Percentiles rank a stretch among this genome's conserved stretches.
These are phyloP conservation scores for Palythoa grandiflora DNA, from an alignment of 92 coral and sea anemone genomes.

Conservation along the genomic window DNA sequence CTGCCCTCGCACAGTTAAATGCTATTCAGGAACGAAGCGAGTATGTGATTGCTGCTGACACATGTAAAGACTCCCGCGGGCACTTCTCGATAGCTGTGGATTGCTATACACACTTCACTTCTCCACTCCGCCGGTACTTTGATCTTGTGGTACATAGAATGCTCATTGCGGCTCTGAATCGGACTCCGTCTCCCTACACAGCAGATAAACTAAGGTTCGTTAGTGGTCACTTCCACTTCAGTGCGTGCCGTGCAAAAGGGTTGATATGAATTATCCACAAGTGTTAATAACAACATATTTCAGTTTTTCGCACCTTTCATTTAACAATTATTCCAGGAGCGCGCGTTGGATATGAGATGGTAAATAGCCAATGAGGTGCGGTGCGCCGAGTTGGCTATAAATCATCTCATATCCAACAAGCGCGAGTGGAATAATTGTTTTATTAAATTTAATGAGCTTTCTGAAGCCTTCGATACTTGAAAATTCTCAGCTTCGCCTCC, in stretches of 20 bases:
- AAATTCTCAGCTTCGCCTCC: too few relatives aligned
- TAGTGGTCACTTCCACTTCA: slow-evolving; percentile 17
- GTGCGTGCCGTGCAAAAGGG: neutral
- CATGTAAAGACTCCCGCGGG: slow-evolving; percentile 54
- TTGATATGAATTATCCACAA: too few relatives aligned
- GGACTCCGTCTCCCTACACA: slow-evolving; percentile 68
- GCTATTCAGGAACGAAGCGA: slow-evolving; percentile 75
- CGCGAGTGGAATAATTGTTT: too few relatives aligned
- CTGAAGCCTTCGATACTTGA: too few relatives aligned
- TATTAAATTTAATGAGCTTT: too few relatives aligned
- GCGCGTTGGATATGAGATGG: too few relatives aligned
- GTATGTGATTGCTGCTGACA: slow-evolving; percentile 77
- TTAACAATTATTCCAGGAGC: too few relatives aligned
- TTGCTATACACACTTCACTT: slow-evolving; percentile 91
- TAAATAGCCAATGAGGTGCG: too few relatives aligned
- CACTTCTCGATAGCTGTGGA: slow-evolving; percentile 83
- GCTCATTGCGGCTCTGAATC: slow-evolving; percentile 71
- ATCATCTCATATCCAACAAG: too few relatives aligned
- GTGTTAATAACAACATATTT: too few relatives aligned
- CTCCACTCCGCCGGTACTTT: slow-evolving; percentile 92
- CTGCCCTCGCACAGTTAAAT: slow-evolving; percentile 62
- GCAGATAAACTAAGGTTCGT: slow-evolving; percentile 69
- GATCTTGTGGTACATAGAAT: slow-evolving; percentile 95
- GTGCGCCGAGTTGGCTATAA: too few relatives aligned
- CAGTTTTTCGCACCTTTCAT: too few relatives aligned